phyloP scores from a whole-genome alignment of 2,113 vertebrate species.

The Sylvilagus bachmani region DNA sequence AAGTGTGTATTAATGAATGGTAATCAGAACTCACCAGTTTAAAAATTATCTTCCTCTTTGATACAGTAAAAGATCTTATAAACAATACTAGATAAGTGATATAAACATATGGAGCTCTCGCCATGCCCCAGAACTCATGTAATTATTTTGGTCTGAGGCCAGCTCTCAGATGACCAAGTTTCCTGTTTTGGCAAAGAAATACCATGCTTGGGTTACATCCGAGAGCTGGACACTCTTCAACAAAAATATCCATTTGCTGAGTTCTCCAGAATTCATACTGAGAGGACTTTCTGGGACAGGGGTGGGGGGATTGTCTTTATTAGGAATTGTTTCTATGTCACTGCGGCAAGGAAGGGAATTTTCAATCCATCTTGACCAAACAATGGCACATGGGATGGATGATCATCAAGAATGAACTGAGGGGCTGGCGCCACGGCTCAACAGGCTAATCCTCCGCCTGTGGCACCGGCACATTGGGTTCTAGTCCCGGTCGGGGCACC shows the following conservation, averaged over 20 bases:
- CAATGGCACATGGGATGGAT: background rate
- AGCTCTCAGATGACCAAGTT: background rate
- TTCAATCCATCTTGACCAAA: constrained; percentile 24
- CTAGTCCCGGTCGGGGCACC: too few species aligned
- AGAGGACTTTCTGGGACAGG: background rate
- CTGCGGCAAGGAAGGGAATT: constrained; percentile 39
- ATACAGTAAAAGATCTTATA: background rate
- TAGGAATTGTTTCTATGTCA: constrained; percentile 13
- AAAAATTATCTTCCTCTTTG: background rate
- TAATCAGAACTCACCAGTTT: background rate
- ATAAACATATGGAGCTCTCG: background rate
- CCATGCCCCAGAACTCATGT: background rate
- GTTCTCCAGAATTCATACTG: background rate
- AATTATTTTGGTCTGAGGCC: background rate
- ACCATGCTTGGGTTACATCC: background rate
- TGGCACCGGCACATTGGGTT: too few species aligned
- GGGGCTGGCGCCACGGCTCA: too few species aligned
- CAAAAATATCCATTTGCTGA: constrained; percentile 4
- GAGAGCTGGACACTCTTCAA: background rate
- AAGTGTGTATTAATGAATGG: background rate
- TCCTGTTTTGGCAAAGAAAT: constrained; percentile 34
- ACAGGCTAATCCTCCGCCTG: too few species aligned
- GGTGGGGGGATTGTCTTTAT: background rate
- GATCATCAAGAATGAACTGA: background rate
- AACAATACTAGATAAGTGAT: background rate